phyloP scores from a whole-genome alignment of 2,797 vertebrate species.

The Etheostoma nigrum region DNA sequence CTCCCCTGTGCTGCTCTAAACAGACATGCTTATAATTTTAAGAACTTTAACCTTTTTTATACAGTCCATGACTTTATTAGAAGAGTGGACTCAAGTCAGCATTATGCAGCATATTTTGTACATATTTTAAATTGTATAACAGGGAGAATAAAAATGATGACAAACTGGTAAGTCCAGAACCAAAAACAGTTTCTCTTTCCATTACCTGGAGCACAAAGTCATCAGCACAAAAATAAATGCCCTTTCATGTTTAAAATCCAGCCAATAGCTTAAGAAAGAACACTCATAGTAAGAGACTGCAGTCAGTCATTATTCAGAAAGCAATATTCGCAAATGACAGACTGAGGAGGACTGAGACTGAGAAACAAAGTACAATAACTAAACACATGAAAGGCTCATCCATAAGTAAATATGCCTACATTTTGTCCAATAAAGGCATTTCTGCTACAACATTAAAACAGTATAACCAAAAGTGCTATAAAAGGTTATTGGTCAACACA shows the following conservation, averaged over 20 bases:
- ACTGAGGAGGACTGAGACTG: not conserved
- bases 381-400: not conserved
- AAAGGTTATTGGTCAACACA: not conserved
- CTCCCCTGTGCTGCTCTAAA: not conserved
- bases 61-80: no score
- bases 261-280: not conserved
- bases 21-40: not conserved
- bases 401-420: no score
- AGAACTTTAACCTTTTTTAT: not conserved
- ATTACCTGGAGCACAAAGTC: not conserved
- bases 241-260: not conserved
- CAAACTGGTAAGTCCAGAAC: conserved; percentile 28
- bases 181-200: not conserved
- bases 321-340: not conserved
- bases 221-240: not conserved
- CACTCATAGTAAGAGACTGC: not conserved
- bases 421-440: not conserved
- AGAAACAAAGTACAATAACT: not conserved
- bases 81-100: not conserved
- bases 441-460: not conserved
- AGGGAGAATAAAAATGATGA: conserved; percentile 12
- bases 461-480: no score
- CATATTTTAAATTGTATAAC: not conserved
- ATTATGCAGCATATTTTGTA: conserved; percentile 5
- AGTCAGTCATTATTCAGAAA: not conserved